Evolutionary conservation across 30 jellyfish, hydroid and myxozoan genomes (phyloP).

Genomic region (Turritopsis dohrnii): DNA sequence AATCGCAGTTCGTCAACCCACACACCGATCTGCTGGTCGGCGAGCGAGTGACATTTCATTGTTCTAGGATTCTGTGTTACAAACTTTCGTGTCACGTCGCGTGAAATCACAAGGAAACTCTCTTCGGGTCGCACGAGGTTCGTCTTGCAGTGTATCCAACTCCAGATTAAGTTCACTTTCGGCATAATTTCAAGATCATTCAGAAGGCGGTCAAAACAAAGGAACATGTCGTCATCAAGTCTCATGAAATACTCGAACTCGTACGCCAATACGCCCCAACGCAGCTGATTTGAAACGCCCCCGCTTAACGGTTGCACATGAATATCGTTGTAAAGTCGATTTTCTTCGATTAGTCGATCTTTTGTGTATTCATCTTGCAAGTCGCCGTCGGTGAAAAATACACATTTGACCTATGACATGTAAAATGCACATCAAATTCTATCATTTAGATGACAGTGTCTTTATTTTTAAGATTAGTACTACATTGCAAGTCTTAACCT

Average conservation of each 20-base stretch:
- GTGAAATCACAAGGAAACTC: conserved; percentile 58
- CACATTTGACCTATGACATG: conserved; percentile 21
- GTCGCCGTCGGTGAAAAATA: conserved; percentile 52
- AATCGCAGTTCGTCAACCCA: conserved; percentile 61
- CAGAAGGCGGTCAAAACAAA: conserved; percentile 53
- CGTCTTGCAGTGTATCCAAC: conserved; percentile 58
- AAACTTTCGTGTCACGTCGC: conserved; percentile 54
- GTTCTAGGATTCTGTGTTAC: conserved; percentile 45
- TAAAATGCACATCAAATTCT: too few relatives aligned
- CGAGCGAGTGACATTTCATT: conserved; percentile 73
- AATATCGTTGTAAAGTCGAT: conserved; percentile 30
- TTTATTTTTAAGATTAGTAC: too few relatives aligned
- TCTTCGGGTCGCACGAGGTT: conserved; percentile 78
- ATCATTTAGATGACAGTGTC: too few relatives aligned
- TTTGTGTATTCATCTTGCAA: not conserved
- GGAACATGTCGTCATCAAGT: conserved; percentile 67
- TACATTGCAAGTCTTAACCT: too few relatives aligned
- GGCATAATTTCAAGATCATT: conserved; percentile 52
- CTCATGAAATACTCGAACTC: conserved; percentile 76
- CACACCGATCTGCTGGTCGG: conserved; percentile 81
- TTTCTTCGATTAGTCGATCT: conserved; percentile 27
- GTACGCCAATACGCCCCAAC: conserved; percentile 75
- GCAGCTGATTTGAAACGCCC: conserved; percentile 75
- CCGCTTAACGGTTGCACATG: conserved; percentile 52
- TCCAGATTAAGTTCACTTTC: conserved; percentile 58